Evolutionary conservation across 2,888 invertebrate species (phyloP), one percentile per base, ranked within the genome.

Genomic region (Anagyrus pseudococci): DNA sequence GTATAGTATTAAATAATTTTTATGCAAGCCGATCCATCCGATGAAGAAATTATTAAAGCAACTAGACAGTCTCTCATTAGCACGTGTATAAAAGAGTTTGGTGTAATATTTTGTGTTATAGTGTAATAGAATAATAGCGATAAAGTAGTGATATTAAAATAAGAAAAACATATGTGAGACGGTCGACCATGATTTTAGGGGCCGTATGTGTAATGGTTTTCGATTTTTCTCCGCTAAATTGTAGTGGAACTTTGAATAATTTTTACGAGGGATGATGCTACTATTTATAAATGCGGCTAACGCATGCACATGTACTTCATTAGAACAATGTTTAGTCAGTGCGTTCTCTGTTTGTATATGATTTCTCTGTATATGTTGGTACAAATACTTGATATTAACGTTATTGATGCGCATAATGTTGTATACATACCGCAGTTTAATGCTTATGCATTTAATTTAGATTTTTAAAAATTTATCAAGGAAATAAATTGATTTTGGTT

Each of bases 311-410:
- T 26, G 37, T 25, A 17, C 40, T 53, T 37, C 44, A 10, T 7
- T 23, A 25, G 44, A 58, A 53, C 33, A 46, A 44, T 19, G 48
- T 58, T 62, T 59, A 64, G 56, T 64, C 64, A 56, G 54, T 52
- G 47, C 22, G 58, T 56, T 59, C 61, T 64, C 66, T 62, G 46
- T 67, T 69, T 69, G 70, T 71, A 68, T 23, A 67, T 68, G n/a
- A 69, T 67, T 56, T 64, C 60, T 65, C 54, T 70, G 58, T 67
- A 67, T 68, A 67, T 67, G 67, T 68, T 68, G 67, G 54, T 69
- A 64, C 41, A 57, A 67, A 66, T 69, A 65, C 43, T 68, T 69
- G 64, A 68, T 71, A 64, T 68, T 69, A 68, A 67, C 52, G 60
- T 69, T 67, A 65, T 61, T 58, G 61, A 25, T 58, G 50, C 53